phyloP scores from a whole-genome alignment of 2,797 vertebrate genomes.

The Sebastes nivosus region DNA sequence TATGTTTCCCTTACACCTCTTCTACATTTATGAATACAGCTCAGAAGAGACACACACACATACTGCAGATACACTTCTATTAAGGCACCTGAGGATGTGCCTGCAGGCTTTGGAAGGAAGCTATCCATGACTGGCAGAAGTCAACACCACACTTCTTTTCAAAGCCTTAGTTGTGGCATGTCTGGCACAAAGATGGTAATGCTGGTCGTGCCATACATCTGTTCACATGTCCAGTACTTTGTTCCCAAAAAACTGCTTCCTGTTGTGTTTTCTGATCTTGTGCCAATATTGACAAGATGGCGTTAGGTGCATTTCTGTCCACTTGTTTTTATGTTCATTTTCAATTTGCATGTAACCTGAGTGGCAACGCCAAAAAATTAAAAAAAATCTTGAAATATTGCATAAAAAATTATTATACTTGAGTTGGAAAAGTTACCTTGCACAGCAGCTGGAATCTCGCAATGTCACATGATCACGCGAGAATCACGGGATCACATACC shows the following conservation, averaged over 20 bases:
- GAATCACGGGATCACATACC: too few species aligned
- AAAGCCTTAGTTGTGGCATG: background rate
- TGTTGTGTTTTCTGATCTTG: background rate
- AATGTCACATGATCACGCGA: too few species aligned
- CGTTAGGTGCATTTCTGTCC: too few species aligned
- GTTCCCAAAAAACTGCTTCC: background rate
- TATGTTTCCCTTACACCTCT: background rate
- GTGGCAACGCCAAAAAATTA: too few species aligned
- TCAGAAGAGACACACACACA: background rate
- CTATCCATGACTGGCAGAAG: background rate
- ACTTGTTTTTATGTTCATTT: too few species aligned
- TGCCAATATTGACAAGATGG: too few species aligned
- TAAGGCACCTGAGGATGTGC: background rate
- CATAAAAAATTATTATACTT: too few species aligned
- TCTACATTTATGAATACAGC: background rate
- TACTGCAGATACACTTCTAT: background rate
- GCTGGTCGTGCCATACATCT: background rate
- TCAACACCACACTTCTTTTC: conserved; percentile 3
- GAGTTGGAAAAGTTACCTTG: too few species aligned
- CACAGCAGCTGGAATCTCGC: too few species aligned
- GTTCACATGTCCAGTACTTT: background rate
- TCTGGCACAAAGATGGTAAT: background rate
- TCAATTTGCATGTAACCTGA: too few species aligned
- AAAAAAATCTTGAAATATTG: too few species aligned
- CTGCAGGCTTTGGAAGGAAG: conserved; percentile 2